Evolutionary conservation across 1,140 invertebrate species (phyloP).

Genomic region (Sweltsa coloradensis): DNA sequence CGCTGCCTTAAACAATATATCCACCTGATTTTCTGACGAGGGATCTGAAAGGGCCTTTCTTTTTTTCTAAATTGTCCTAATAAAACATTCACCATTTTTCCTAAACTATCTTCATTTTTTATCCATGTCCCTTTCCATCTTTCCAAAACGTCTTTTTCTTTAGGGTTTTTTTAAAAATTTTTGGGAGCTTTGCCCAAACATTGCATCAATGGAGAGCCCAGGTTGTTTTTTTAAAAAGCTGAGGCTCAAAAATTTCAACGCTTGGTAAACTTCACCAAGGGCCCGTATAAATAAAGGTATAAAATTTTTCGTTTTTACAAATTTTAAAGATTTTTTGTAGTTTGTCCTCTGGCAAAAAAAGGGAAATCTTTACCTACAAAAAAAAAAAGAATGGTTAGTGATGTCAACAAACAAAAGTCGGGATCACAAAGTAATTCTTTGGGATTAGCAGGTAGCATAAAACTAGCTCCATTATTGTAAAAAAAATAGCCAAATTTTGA

Average conservation of each 20-base stretch:
- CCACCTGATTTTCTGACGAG: too few species aligned
- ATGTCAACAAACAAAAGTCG: too few species aligned
- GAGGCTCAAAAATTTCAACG: constrained; percentile 49
- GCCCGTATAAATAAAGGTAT: constrained; percentile 52
- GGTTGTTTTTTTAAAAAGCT: constrained; percentile 45
- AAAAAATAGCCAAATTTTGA: too few species aligned
- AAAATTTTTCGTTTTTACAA: constrained; percentile 46
- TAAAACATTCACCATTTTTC: constrained; percentile 6
- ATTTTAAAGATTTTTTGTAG: constrained; percentile 48
- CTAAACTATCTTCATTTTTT: constrained; percentile 65
- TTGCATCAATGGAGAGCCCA: constrained; percentile 32
- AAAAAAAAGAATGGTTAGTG: constrained; percentile 11
- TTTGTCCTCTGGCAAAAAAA: constrained; percentile 50
- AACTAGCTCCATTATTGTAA: too few species aligned
- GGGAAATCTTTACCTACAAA: constrained; percentile 32
- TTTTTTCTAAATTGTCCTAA: too few species aligned
- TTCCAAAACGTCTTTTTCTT: constrained; percentile 54
- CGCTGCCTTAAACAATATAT: too few species aligned
- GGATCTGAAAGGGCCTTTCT: too few species aligned
- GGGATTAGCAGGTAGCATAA: too few species aligned
- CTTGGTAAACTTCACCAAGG: constrained; percentile 59
- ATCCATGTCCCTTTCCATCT: constrained; percentile 64
- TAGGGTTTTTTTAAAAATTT: constrained; percentile 32
- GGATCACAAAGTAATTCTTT: too few species aligned
- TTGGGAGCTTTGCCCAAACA: constrained; percentile 33